A percentile compares a stretch with the other conserved stretches of the same genome.
These are phyloP conservation scores for Caenorhabditis becei DNA, from an alignment of 2,888 invertebrate genomes.

Conservation along the genomic window DNA sequence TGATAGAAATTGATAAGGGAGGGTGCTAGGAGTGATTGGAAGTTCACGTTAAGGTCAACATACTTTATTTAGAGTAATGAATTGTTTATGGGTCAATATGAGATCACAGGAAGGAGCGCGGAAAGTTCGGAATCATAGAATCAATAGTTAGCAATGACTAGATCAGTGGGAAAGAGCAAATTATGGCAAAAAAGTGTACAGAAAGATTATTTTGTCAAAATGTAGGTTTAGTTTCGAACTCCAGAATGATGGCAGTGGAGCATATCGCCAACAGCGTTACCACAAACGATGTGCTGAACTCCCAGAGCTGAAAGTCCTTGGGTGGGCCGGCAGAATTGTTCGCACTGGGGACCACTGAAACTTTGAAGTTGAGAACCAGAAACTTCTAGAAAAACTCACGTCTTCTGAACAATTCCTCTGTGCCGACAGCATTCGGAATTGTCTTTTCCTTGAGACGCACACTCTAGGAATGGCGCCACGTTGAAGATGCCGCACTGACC, in stretches of 20 bases:
- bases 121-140: background rate
- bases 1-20: background rate
- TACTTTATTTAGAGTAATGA: background rate
- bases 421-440: conserved; percentile 77
- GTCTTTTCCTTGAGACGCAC: conserved; percentile 77
- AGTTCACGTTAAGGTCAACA: background rate
- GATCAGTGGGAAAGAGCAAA: conserved; percentile 1
- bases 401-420: conserved; percentile 72
- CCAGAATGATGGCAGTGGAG: conserved; percentile 80
- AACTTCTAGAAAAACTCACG: conserved; percentile 55
- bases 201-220: background rate
- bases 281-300: conserved; percentile 78
- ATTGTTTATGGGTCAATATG: background rate
- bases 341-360: conserved; percentile 78
- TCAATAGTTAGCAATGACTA: background rate
- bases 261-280: conserved; percentile 76
- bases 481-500: conserved; percentile 78
- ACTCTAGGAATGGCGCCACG: conserved; percentile 80
- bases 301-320: conserved; percentile 74
- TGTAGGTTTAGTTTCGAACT: conserved; percentile 41
- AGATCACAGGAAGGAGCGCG: conserved; percentile 3
- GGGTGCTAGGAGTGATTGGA: background rate
- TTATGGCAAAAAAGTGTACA: conserved; percentile 3
- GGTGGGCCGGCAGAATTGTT: conserved; percentile 76
- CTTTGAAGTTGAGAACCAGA: background rate